Evolutionary conservation across 2,888 invertebrate species (phyloP).

Genomic region (Chrysotoxum bicinctum): DNA sequence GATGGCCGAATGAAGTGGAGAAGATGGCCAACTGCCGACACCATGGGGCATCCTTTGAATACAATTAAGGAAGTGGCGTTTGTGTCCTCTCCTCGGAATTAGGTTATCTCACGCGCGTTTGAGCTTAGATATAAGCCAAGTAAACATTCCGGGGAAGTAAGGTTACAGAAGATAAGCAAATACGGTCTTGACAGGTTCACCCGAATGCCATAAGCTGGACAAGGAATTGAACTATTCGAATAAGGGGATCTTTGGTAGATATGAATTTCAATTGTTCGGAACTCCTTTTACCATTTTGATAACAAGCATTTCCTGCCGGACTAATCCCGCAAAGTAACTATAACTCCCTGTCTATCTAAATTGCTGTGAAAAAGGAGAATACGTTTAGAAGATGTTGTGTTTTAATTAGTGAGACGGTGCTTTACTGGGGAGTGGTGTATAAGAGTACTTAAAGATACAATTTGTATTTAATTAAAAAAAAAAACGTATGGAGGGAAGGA

Average conservation of each 20-base stretch:
- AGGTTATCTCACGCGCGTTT: slow-evolving; percentile 48
- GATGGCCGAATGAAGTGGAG: not conserved
- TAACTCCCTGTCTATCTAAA: not conserved
- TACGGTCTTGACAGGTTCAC: not conserved
- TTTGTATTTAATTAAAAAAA: too few species aligned
- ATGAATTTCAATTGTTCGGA: slow-evolving; percentile 16
- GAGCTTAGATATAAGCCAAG: not conserved
- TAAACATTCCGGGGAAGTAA: not conserved
- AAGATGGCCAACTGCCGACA: slow-evolving; percentile 5
- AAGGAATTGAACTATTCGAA: slow-evolving; percentile 17
- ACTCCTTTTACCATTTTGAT: slow-evolving; percentile 7
- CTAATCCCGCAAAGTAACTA: not conserved
- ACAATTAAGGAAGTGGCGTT: slow-evolving; percentile 30
- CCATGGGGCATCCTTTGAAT: slow-evolving; percentile 18
- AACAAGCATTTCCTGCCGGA: slow-evolving; percentile 2
- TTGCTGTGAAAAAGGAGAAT: not conserved
- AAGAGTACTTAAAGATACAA: too few species aligned
- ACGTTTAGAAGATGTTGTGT: not conserved
- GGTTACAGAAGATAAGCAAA: not conserved
- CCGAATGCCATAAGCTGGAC: not conserved
- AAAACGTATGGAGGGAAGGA: too few species aligned
- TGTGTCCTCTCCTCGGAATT: slow-evolving; percentile 19
- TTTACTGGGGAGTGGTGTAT: too few species aligned
- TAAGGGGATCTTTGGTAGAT: not conserved
- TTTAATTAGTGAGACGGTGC: not conserved